Base-by-base conservation (phyloP, 2,797 vertebrate species). In the Anguilla obscura region DNA sequence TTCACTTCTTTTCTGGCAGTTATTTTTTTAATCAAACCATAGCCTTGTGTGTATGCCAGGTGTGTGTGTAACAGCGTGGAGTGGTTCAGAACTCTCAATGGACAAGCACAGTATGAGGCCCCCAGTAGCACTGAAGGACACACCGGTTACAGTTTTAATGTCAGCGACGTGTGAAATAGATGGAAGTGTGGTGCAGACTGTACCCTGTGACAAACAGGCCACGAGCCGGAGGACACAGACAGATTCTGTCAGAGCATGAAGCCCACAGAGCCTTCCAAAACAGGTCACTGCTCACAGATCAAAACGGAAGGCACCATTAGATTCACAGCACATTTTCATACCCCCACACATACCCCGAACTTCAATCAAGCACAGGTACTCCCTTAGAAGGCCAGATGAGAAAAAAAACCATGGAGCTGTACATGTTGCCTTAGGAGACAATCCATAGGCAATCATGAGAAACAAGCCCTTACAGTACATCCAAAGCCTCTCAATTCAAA, bases 21-120 rank as follows among this genome's bases (percentile, higher is more conserved):
- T 50, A 50, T 24, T 82, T 76, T 45, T 82, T 82, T 82, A 48
- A 48, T 82, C 79, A 82, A 50, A 82, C 79, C 79, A n/a, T 50
- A 48, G 79, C 79, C 21, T 48, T 48, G 21, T 48, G 79, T 48
- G 18, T n/a, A n/a, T n/a, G n/a, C n/a, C n/a, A n/a, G n/a, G 21
- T 48, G 79, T 48, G 18, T n/a, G 79, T 36, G 30, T 21, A 79
- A 45, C 24, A 36, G 16, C 6, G 30, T 1, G 74, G 74, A 10
- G 12, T 76, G 27, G 9, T 33, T 33, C 27, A 76, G 2, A 3
- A 6, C 27, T 14, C 71, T 74, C 30, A 36, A 40, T 6, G 1
- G 14, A 76, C 30, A 76, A 33, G 16, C 30, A 14, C 30, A 40
- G 24, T 16, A 33, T 21, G 18, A 60, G 33, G 40, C 9, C 56